A percentile compares a stretch with the other conserved stretches of the same genome.
Evolutionary conservation across 1,140 invertebrate genomes (phyloP).

Genomic region (Aplysia californica): DNA sequence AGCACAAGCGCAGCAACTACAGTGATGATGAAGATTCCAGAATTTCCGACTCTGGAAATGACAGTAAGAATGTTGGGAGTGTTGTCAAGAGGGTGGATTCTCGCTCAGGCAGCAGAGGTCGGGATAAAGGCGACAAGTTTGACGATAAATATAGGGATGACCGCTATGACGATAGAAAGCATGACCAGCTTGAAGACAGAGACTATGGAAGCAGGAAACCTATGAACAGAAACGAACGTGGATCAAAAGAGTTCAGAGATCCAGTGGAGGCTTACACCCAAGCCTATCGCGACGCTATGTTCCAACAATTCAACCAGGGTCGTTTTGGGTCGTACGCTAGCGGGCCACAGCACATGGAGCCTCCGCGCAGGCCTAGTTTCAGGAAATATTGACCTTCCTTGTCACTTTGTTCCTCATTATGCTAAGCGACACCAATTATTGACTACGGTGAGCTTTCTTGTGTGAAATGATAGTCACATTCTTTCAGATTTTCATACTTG

Average conservation of each 20-base stretch:
- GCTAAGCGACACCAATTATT: too few relatives aligned
- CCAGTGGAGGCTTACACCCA: conserved; percentile 23
- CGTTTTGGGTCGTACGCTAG: conserved; percentile 2
- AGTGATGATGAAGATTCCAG: conserved; percentile 17
- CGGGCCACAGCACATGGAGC: conserved; percentile 7
- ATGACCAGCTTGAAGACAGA: conserved; percentile 9
- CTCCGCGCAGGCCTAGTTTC: neutral
- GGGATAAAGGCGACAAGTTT: conserved; percentile 23
- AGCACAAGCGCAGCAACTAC: conserved; percentile 16
- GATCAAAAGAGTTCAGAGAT: conserved; percentile 13
- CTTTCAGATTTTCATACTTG: too few relatives aligned
- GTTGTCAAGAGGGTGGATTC: conserved; percentile 18
- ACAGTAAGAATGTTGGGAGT: conserved; percentile 7
- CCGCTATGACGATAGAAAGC: conserved; percentile 13
- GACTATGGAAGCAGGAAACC: neutral
- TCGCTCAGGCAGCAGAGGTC: conserved; percentile 3
- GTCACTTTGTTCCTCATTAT: too few relatives aligned
- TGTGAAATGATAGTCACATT: too few relatives aligned
- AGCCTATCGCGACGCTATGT: conserved; percentile 17
- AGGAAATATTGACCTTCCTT: conserved; percentile 23
- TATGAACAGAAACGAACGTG: neutral
- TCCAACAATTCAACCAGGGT: conserved; percentile 18
- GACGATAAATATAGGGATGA: conserved; percentile 14
- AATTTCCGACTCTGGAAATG: neutral
- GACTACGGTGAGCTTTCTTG: too few relatives aligned